Evolutionary conservation across 2,113 vertebrate genomes (phyloP).

Genomic region (Callopanchax toddi): DNA sequence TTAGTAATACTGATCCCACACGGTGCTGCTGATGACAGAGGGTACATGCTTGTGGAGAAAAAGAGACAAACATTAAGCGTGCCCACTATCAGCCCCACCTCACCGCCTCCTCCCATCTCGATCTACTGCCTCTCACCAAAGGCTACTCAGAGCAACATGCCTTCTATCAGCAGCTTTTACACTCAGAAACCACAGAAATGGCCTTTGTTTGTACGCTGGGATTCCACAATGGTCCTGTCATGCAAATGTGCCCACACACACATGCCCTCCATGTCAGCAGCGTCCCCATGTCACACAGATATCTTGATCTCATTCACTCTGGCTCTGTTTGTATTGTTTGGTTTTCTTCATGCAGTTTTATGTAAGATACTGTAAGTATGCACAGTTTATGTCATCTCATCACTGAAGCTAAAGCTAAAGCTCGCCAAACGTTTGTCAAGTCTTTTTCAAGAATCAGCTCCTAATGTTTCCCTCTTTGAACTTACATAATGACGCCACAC

Average conservation of each 20-base stretch:
- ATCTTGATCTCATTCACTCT: conserved; percentile 32
- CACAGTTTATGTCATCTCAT: no score
- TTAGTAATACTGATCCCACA: conserved; percentile 27
- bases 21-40: conserved; percentile 45
- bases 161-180: conserved; percentile 43
- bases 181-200: conserved; percentile 56
- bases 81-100: conserved; percentile 11
- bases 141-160: conserved; percentile 49
- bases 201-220: conserved; percentile 63
- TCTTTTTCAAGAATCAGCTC: no score
- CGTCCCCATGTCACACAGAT: conserved; percentile 29
- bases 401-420: no score
- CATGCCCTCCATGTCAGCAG: conserved; percentile 48
- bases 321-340: conserved; percentile 14
- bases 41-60: conserved; percentile 24
- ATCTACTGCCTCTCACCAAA: conserved; percentile 23
- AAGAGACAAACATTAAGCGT: conserved; percentile 30
- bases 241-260: conserved; percentile 66
- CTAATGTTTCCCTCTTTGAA: no score
- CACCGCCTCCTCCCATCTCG: conserved; percentile 14
- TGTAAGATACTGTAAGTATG: no score
- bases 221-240: conserved; percentile 61
- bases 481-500: no score
- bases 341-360: not conserved
- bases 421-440: no score